Evolutionary conservation across 2,797 vertebrate species (phyloP).

Genomic region (Anas capensis): DNA sequence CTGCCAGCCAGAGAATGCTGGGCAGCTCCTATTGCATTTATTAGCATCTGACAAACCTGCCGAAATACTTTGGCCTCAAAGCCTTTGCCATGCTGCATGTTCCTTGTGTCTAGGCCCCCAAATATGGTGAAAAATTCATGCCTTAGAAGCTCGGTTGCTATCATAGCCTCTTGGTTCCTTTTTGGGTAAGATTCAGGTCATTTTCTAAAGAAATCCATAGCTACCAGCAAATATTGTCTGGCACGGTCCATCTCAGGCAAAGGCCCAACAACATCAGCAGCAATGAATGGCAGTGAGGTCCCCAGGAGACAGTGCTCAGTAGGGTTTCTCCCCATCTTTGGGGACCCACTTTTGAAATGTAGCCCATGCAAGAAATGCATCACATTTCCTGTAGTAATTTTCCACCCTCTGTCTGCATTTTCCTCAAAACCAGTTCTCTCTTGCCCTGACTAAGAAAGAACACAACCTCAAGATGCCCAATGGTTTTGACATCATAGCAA

Average conservation of each 20-base stretch:
- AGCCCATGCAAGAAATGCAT: background rate
- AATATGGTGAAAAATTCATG: conserved; percentile 64
- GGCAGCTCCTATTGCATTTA: background rate
- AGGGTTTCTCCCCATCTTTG: background rate
- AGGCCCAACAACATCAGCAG: conserved; percentile 19
- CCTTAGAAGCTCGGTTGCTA: conserved; percentile 9
- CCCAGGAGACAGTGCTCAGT: background rate
- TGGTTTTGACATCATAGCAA: background rate
- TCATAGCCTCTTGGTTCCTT: conserved; percentile 47
- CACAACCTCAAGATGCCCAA: background rate
- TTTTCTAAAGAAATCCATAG: conserved; percentile 63
- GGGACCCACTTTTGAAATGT: background rate
- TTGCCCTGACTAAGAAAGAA: background rate
- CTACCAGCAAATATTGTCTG: conserved; percentile 67
- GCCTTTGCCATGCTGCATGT: background rate
- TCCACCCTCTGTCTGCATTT: background rate
- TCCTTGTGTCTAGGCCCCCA: background rate
- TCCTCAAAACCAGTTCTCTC: background rate
- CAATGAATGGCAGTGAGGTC: background rate
- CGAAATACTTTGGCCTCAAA: background rate
- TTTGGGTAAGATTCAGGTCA: conserved; percentile 49
- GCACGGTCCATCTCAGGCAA: conserved; percentile 44
- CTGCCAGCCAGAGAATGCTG: background rate
- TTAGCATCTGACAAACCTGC: background rate
- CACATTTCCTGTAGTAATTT: background rate